Evolutionary conservation across 2,797 vertebrate genomes (phyloP).

Genomic region (Notamacropus eugenii): DNA sequence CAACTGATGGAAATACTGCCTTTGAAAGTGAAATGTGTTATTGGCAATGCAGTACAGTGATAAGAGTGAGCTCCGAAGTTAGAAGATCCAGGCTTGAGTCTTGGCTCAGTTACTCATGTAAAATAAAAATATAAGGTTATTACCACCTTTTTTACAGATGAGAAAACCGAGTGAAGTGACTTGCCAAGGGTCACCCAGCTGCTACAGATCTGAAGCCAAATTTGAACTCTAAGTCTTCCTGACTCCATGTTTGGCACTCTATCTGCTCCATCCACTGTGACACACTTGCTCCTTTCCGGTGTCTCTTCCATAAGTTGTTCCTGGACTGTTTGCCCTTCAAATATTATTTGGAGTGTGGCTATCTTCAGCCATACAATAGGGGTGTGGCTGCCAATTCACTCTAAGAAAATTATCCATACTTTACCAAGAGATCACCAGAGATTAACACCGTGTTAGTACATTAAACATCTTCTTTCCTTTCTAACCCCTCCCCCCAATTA

Average conservation of each 20-base stretch:
- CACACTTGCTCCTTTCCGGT: background rate
- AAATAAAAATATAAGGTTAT: background rate
- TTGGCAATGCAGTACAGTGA: background rate
- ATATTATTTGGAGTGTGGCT: background rate
- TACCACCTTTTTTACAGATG: background rate
- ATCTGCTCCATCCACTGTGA: background rate
- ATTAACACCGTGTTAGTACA: background rate
- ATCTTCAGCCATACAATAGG: background rate
- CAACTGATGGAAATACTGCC: background rate
- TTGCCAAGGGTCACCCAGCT: background rate
- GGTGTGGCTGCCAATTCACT: background rate
- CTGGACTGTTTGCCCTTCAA: background rate
- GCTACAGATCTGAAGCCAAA: background rate
- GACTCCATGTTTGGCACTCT: background rate
- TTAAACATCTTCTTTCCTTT: background rate
- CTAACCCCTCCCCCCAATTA: background rate
- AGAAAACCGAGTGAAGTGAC: background rate
- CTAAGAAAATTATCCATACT: background rate
- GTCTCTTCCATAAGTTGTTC: background rate
- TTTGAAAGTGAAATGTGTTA: background rate
- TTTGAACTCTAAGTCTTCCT: background rate
- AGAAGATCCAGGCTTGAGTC: constrained; percentile 29
- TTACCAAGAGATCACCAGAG: background rate
- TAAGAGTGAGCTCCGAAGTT: constrained; percentile 31
- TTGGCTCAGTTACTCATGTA: constrained; percentile 11